Evolutionary conservation across 1,140 invertebrate species (phyloP).

Genomic region (Zaprionus tsacasi): DNA sequence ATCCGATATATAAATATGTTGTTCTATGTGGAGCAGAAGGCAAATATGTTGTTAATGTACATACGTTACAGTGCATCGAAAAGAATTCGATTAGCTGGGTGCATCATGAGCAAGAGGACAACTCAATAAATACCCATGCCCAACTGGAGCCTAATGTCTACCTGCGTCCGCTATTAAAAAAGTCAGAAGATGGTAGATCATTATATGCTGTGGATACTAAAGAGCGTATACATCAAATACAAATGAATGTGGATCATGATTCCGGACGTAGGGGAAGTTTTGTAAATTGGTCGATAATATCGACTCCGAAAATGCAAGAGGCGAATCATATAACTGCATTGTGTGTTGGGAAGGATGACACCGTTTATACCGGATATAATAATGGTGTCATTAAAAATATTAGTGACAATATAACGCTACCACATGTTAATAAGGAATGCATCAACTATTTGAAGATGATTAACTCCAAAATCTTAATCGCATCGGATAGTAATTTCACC

Average conservation of each 20-base stretch:
- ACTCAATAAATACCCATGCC: conserved; percentile 9
- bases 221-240: conserved; percentile 63
- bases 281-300: conserved; percentile 57
- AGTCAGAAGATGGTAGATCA: conserved; percentile 23
- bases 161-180: conserved; percentile 50
- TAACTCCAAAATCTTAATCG: conserved; percentile 42
- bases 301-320: conserved; percentile 31
- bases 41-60: conserved; percentile 60
- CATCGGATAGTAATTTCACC: conserved; percentile 44
- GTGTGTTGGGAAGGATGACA: conserved; percentile 28
- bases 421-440: conserved; percentile 26
- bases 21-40: conserved; percentile 64
- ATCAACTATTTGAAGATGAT: conserved; percentile 63
- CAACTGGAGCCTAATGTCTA: conserved; percentile 60
- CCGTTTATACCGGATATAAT: conserved; percentile 54
- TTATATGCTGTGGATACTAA: conserved; percentile 68
- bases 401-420: conserved; percentile 30
- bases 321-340: conserved; percentile 53
- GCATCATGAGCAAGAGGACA: conserved; percentile 41
- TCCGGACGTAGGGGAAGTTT: conserved; percentile 15
- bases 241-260: conserved; percentile 17
- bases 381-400: conserved; percentile 59
- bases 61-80: conserved; percentile 44
- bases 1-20: conserved; percentile 65
- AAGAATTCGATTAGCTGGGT: conserved; percentile 53